Base-by-base conservation (phyloP, 2,113 vertebrate genomes). In the Nycticebus coucang region DNA sequence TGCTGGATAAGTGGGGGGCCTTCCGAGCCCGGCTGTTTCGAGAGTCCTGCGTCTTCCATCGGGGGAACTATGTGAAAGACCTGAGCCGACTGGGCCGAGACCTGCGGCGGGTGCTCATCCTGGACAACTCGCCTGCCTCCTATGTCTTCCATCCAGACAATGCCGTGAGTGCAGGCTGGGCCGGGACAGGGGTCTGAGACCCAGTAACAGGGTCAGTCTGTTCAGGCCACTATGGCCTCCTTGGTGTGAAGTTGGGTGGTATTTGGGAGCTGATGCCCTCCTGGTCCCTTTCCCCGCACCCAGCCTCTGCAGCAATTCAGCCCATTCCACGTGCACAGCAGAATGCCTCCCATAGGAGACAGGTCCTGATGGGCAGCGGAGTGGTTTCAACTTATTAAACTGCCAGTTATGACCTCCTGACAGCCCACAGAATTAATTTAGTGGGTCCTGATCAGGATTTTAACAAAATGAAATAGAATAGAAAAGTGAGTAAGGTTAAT, bases 121-220 rank as follows among this genome's bases (percentile, higher is more conserved):
- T 99, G 45, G 99, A 99, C 98, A 99, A 99, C 98, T 99, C 99
- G 0, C 99, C 99, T 0, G 99, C 99, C 21, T 99, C 99, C 97
- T 99, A 99, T 30, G 98, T 99, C 98, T 99, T 99, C 98, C 99
- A 99, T 94, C 99, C 99, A 0, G 99, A 99, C 74, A 99, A 99
- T 0, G 99, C 99, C 0, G 99, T 99, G 98, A 93, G 72, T 75
- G 4, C 0, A 0, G 35, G 28, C 10, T 0, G 13, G 7, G 4
- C 41, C 5, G 5, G 7, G 83, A 0, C 18, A 13, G 35, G 26
- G 30, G 33, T 14, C 45, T 4, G 37, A 5, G 78, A 5, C 19
- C 17, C n/a, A 12, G 30, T 71, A 4, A 15, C 1, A 2, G 50
- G 22, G 50, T 33, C 24, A 5, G 59, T 59, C 57, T 45, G 0